Percentiles rank a stretch among this genome's conserved stretches.
These are phyloP conservation scores for Micromussa lordhowensis DNA, from an alignment of 92 coral and sea anemone genomes.

Conservation along the genomic window DNA sequence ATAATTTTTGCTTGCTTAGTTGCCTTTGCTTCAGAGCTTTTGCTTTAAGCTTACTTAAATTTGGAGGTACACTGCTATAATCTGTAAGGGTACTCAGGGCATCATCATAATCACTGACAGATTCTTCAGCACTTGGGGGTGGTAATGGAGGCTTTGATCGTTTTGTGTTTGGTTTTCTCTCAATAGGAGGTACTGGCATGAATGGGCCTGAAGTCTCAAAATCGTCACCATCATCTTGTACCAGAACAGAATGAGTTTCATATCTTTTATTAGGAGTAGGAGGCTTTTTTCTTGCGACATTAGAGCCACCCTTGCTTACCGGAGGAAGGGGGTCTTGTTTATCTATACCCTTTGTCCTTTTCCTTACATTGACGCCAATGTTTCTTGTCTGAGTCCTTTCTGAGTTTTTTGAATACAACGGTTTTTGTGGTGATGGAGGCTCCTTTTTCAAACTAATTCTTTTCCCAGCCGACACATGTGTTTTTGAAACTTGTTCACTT, in stretches of 20 bases:
- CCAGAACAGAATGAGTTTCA: conserved; percentile 70
- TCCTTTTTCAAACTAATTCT: conserved; percentile 18
- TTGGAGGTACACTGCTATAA: conserved; percentile 69
- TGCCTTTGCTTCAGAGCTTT: conserved; percentile 74
- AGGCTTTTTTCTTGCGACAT: conserved; percentile 50
- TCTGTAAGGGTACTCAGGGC: conserved; percentile 54
- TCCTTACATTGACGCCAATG: conserved; percentile 39
- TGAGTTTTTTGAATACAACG: background rate
- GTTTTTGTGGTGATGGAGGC: conserved; percentile 27
- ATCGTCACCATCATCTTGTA: conserved; percentile 22
- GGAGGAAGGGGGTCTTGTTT: conserved; percentile 89
- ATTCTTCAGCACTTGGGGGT: conserved; percentile 43
- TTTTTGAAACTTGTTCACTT: conserved; percentile 22
- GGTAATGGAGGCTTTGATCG: conserved; percentile 17
- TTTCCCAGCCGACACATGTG: conserved; percentile 5
- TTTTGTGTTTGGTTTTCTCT: conserved; percentile 42
- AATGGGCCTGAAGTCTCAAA: background rate
- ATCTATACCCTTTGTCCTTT: conserved; percentile 79
- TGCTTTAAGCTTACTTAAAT: conserved; percentile 76
- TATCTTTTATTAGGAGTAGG: conserved; percentile 88
- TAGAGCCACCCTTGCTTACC: conserved; percentile 52
- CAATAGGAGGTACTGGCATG: conserved; percentile 40
- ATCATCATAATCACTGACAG: conserved; percentile 62
- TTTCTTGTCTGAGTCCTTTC: conserved; percentile 7
- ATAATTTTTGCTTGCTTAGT: conserved; percentile 69